These are phyloP conservation scores for Acanthurus leucopareius DNA, from an alignment of 2,797 vertebrate genomes.

Conservation along the genomic window DNA sequence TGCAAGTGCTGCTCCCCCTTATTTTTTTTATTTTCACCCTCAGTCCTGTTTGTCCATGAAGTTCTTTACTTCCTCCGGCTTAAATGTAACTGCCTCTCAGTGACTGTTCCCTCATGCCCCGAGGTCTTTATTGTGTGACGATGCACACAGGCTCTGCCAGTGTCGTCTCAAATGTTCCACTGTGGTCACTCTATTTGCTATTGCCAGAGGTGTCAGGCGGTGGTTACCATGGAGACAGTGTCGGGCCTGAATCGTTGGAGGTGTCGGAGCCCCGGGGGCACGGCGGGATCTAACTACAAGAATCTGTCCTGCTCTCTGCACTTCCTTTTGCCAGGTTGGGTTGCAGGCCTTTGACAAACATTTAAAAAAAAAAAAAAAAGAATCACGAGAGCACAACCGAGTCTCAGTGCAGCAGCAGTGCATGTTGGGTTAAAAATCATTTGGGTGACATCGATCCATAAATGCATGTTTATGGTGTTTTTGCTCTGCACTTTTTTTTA, in stretches of 20 bases:
- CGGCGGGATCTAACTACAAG: slow-evolving; percentile 57
- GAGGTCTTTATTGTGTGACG: slow-evolving; percentile 71
- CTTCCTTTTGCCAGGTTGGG: slow-evolving; percentile 42
- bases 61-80: slow-evolving; percentile 33
- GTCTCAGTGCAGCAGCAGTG: neutral
- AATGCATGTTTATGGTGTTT: neutral
- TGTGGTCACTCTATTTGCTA: slow-evolving; percentile 75
- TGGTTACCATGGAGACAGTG: slow-evolving; percentile 80
- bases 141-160: slow-evolving; percentile 69
- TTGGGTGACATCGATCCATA: too few species aligned
- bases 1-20: slow-evolving; percentile 19
- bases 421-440: too few species aligned
- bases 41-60: slow-evolving; percentile 40
- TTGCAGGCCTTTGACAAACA: slow-evolving; percentile 43
- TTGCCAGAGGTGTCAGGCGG: slow-evolving; percentile 68
- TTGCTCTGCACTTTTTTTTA: neutral
- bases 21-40: slow-evolving; percentile 5
- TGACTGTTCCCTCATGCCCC: slow-evolving; percentile 34
- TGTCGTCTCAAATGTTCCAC: slow-evolving; percentile 76
- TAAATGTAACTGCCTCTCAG: slow-evolving; percentile 34
- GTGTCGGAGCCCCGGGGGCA: slow-evolving; percentile 61
- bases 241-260: slow-evolving; percentile 55
- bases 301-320: slow-evolving; percentile 39
- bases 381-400: neutral
- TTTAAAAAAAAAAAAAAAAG: slow-evolving; percentile 16